Evolutionary conservation across 2,797 vertebrate genomes (phyloP), one percentile per base, ranked within the genome.

Genomic region (Sebastes reedi): DNA sequence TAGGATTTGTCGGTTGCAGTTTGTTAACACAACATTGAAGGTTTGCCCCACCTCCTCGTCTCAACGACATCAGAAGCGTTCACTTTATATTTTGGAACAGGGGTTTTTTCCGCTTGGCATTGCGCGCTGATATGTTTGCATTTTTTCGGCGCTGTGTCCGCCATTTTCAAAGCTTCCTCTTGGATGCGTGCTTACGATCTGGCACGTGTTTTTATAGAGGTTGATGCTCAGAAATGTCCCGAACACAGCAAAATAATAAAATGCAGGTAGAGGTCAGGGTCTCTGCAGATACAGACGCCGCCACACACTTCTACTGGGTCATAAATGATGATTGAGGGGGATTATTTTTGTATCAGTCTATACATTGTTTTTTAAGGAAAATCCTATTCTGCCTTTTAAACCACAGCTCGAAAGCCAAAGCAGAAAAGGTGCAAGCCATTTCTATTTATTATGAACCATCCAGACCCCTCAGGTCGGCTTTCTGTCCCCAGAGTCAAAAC

Each of bases 221-320:
- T 30, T 62, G 30, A 62, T 1, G 0, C 18, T 30, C 59, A 32
- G 13, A 18, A 20, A 32, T 10, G 18, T 3, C 54, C 22, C 0
- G 5, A 56, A n/a, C 54, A 56, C 54, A 25, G 22, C 22, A 55
- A 55, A 56, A 56, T 56, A 56, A 56, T 56, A 56, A 56, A 56
- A 56, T 24, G 11, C 54, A 56, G 22, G 22, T 24, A 24, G 11
- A 24, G 22, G 11, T 24, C 54, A 24, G 54, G 11, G 22, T 25
- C 22, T 54, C 52, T 54, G 52, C 52, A 22, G 52, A 54, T 22
- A 54, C 52, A 54, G 52, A 54, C 2, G 10, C n/a, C 0, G 10
- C n/a, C 52, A 54, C 20, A 22, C n/a, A 22, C 52, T 12, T 54
- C 52, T 54, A 12, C 1, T 54, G 10, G 52, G 52, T 54, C 52